Percentiles rank a stretch among this genome's conserved stretches.
Evolutionary conservation across 2,113 vertebrate species (phyloP).

Genomic region (Cisticola juncidis): DNA sequence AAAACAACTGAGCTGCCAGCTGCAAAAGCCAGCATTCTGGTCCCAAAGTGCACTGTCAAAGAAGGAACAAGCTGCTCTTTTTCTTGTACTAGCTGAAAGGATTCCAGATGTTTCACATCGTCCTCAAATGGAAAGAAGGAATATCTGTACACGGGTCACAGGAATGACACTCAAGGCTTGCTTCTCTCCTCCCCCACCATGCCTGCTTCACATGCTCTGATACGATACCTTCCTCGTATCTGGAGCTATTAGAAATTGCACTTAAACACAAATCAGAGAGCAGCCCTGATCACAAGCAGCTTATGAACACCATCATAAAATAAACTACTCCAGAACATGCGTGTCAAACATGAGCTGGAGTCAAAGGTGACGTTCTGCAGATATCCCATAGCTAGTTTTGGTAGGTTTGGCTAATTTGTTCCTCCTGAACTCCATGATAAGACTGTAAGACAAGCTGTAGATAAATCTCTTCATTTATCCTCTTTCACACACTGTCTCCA

Average conservation of each 20-base stretch:
- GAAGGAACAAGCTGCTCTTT: not conserved
- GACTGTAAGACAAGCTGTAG: not conserved
- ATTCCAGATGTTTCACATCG: constrained; percentile 52
- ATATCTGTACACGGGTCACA: not conserved
- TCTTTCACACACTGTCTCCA: not conserved
- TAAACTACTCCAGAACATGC: not conserved
- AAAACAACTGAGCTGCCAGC: constrained; percentile 10
- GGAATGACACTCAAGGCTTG: constrained; percentile 5
- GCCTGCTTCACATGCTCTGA: not conserved
- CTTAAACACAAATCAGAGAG: not conserved
- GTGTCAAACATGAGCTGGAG: not conserved
- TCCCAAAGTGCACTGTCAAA: not conserved
- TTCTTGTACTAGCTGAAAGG: not conserved
- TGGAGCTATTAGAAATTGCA: not conserved
- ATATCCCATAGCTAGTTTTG: not conserved
- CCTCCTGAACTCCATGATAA: not conserved
- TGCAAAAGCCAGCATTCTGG: not conserved
- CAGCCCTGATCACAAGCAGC: not conserved
- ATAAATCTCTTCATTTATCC: not conserved
- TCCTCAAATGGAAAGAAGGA: constrained; percentile 48
- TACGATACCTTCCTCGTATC: not conserved
- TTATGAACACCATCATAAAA: not conserved
- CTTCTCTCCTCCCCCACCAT: not conserved
- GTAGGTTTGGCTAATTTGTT: not conserved
- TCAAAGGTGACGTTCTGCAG: not conserved